A percentile compares a stretch with the other conserved stretches of the same genome.
Conservation (phyloP, 2,888 invertebrate genomes). For the Phasia obesa region DNA sequence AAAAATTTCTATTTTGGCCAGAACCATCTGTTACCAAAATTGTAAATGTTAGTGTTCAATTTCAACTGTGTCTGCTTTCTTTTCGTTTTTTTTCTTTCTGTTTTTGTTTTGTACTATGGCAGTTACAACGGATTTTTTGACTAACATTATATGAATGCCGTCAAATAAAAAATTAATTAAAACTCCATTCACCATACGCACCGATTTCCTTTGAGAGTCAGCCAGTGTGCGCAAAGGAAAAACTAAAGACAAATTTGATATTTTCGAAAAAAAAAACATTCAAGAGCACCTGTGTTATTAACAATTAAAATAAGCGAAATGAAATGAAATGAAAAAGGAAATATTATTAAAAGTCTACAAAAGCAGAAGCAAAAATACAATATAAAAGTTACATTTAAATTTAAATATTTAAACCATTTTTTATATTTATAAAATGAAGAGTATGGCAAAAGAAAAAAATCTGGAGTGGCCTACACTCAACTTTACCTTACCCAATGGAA, state of each 20-base stretch:
- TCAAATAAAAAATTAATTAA: slow-evolving; percentile 51
- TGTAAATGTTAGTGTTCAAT: slow-evolving; percentile 51
- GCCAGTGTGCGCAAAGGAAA: slow-evolving; percentile 41
- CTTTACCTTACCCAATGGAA: too few species aligned
- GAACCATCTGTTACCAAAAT: slow-evolving; percentile 47
- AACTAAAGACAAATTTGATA: slow-evolving; percentile 57
- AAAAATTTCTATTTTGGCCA: slow-evolving; percentile 16
- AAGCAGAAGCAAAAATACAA: slow-evolving; percentile 31
- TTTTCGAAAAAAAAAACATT: slow-evolving; percentile 64
- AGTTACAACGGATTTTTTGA: slow-evolving; percentile 30
- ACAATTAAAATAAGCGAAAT: neutral
- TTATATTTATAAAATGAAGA: too few species aligned
- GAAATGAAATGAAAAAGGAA: slow-evolving; percentile 28
- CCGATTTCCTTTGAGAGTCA: slow-evolving; percentile 31
- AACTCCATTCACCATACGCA: slow-evolving; percentile 45
- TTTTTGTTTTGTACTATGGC: slow-evolving; percentile 17
- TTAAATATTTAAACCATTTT: too few species aligned
- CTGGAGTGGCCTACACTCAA: too few species aligned
- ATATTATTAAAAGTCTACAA: slow-evolving; percentile 37
- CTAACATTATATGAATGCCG: slow-evolving; percentile 7
- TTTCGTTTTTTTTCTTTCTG: neutral
- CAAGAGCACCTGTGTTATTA: slow-evolving; percentile 68
- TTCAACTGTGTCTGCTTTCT: slow-evolving; percentile 31
- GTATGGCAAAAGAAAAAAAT: too few species aligned
- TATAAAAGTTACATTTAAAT: neutral